phyloP scores from a whole-genome alignment of 2,113 vertebrate species.

The Myiagra hebetior region DNA sequence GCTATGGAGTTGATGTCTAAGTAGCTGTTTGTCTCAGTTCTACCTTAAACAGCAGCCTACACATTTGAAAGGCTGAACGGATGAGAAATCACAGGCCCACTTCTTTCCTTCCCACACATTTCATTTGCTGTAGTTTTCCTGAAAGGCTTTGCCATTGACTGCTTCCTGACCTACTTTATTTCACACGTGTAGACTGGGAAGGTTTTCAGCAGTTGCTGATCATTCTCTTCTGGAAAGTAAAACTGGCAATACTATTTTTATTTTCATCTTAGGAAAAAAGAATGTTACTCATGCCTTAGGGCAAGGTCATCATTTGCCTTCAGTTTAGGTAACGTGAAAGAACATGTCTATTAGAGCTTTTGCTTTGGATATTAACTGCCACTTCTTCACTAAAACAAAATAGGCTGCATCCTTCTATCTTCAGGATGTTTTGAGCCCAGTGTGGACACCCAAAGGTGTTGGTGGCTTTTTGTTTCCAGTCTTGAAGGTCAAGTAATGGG shows the following conservation, averaged over 20 bases:
- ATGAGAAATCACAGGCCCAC: neutral
- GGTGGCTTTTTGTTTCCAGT: neutral
- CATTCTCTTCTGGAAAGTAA: neutral
- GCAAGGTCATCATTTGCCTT: neutral
- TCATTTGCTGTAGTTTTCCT: constrained; percentile 16
- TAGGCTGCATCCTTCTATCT: neutral
- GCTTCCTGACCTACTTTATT: constrained; percentile 29
- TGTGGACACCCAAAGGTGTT: neutral
- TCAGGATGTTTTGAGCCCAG: neutral
- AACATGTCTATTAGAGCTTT: neutral
- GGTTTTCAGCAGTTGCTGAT: neutral
- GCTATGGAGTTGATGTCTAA: neutral
- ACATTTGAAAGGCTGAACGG: neutral
- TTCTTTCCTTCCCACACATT: neutral
- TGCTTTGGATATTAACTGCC: neutral
- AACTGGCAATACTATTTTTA: neutral
- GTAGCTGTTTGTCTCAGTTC: neutral
- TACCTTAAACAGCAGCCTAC: constrained; percentile 1
- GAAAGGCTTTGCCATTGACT: constrained; percentile 8
- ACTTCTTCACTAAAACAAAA: neutral
- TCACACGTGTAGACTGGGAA: neutral
- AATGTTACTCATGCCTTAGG: neutral
- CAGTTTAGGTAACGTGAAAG: neutral
- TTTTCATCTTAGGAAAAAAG: neutral
- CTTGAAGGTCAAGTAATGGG: neutral